Evolutionary conservation across 1,140 invertebrate species (phyloP).

Genomic region (Rhopalosiphum padi): DNA sequence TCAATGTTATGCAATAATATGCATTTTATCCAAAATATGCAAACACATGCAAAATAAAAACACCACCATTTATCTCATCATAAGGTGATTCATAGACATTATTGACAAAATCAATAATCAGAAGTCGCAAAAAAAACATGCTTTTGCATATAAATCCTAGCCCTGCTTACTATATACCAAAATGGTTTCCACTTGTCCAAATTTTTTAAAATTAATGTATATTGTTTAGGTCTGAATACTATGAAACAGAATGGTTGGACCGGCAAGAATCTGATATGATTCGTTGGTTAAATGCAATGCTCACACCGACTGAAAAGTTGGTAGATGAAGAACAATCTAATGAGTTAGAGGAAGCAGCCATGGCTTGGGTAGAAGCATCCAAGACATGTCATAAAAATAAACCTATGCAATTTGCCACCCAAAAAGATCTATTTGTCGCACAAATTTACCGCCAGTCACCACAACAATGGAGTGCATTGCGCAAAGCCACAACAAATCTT

Average conservation of each 20-base stretch:
- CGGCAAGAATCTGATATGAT: conserved; percentile 83
- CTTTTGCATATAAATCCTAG: too few species aligned
- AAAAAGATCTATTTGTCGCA: conserved; percentile 52
- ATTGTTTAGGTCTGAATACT: conserved; percentile 56
- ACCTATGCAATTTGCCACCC: conserved; percentile 50
- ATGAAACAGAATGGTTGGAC: conserved; percentile 69
- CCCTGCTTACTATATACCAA: too few species aligned
- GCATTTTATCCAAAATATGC: too few species aligned
- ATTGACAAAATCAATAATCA: too few species aligned
- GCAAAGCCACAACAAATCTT: conserved; percentile 70
- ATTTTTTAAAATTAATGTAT: not conserved
- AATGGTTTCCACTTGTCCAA: not conserved
- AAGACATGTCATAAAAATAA: conserved; percentile 46
- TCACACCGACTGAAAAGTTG: conserved; percentile 78
- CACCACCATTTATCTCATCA: too few species aligned
- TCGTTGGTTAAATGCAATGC: conserved; percentile 85
- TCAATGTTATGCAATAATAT: too few species aligned
- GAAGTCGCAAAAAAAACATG: too few species aligned
- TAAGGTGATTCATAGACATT: too few species aligned
- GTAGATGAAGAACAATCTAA: conserved; percentile 62
- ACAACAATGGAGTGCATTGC: conserved; percentile 69
- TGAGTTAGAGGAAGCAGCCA: conserved; percentile 68
- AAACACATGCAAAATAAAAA: too few species aligned
- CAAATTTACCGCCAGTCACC: conserved; percentile 56
- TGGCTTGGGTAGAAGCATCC: conserved; percentile 52